Conservation (phyloP, 2,797 vertebrate genomes). For the Eptatretus atami region DNA sequence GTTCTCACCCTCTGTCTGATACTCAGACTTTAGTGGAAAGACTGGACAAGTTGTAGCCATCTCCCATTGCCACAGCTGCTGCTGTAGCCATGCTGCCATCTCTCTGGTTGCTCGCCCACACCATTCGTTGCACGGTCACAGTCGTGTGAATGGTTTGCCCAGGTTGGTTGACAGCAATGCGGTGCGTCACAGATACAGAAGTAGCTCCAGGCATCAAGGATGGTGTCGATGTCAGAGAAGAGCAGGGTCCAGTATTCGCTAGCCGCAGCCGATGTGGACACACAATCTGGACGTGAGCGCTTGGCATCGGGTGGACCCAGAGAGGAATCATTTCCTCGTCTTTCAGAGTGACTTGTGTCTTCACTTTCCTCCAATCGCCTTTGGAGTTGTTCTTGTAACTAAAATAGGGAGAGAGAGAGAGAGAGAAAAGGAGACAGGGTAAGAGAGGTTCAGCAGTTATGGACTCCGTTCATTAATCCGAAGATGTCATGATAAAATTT, state of each 20-base stretch:
- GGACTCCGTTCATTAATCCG: too few species aligned
- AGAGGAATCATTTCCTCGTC: not conserved
- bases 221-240: not conserved
- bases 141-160: conserved; percentile 1
- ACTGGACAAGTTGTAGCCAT: not conserved
- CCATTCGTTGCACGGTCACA: not conserved
- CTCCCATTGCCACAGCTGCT: not conserved
- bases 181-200: conserved; percentile 1
- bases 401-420: not conserved
- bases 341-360: not conserved
- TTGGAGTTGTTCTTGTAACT: not conserved
- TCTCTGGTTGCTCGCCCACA: not conserved
- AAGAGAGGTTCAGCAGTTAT: too few species aligned
- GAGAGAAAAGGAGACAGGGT: too few species aligned
- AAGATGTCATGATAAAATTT: too few species aligned
- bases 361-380: conserved; percentile 2
- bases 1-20: not conserved
- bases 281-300: not conserved
- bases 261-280: not conserved
- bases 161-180: not conserved
- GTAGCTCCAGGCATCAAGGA: not conserved
- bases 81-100: not conserved
- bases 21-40: not conserved
- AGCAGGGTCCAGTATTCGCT: not conserved
- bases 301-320: not conserved